phyloP scores from a whole-genome alignment of 1,140 invertebrate genomes.

The Brachystomella parvula region DNA sequence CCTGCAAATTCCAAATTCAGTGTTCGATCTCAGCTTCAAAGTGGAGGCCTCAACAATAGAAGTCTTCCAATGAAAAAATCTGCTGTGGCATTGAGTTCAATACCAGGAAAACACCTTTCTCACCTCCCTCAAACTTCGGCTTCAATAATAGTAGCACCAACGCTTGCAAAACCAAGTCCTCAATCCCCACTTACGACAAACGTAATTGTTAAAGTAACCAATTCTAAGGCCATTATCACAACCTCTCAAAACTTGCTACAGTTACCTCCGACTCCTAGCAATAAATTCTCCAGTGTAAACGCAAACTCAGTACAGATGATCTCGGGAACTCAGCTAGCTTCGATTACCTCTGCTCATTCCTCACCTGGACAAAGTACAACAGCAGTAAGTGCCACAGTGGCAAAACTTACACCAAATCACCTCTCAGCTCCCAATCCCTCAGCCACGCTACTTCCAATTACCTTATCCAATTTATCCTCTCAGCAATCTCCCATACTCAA shows the following conservation, averaged over 20 bases:
- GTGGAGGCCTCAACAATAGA: too few relatives aligned
- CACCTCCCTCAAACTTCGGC: too few relatives aligned
- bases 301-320: neutral
- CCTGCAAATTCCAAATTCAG: too few relatives aligned
- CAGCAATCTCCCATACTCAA: neutral
- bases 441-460: neutral
- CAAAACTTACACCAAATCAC: neutral
- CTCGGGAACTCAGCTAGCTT: neutral
- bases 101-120: too few relatives aligned
- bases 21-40: too few relatives aligned
- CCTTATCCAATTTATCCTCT: neutral
- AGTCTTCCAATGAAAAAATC: too few relatives aligned
- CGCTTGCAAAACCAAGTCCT: too few relatives aligned
- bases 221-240: neutral
- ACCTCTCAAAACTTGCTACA: too few relatives aligned
- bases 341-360: neutral
- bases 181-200: conserved; percentile 1
- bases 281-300: neutral
- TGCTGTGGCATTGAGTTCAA: too few relatives aligned
- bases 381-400: neutral
- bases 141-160: too few relatives aligned
- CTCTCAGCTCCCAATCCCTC: neutral
- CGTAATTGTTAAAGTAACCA: neutral
- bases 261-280: neutral
- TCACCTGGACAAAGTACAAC: neutral